phyloP scores from a whole-genome alignment of 2,797 vertebrate species.

The Scyliorhinus canicula region DNA sequence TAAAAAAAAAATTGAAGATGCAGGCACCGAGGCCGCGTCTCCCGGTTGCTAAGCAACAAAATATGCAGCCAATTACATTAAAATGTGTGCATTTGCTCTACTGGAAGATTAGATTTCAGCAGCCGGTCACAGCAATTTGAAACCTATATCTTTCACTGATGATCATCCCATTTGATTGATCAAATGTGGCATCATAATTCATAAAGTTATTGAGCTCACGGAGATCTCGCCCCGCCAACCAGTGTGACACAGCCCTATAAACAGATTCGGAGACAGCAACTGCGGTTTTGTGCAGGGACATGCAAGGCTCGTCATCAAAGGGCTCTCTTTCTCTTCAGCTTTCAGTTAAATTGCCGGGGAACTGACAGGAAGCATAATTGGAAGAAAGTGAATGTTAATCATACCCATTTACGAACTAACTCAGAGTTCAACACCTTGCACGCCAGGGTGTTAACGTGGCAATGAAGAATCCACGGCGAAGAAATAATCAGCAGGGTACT shows the following conservation, averaged over 20 bases:
- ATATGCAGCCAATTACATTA: background rate
- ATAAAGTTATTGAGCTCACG: background rate
- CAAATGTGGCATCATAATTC: background rate
- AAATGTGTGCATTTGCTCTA: background rate
- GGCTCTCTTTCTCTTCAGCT: background rate
- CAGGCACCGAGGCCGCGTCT: background rate
- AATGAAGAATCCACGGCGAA: background rate
- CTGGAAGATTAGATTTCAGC: background rate
- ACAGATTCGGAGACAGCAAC: background rate
- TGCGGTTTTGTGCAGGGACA: background rate
- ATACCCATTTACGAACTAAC: background rate
- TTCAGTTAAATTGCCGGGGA: background rate
- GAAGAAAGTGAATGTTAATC: background rate
- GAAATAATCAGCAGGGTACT: background rate
- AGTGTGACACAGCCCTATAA: background rate
- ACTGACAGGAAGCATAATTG: background rate
- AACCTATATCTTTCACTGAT: background rate
- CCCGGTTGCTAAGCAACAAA: background rate
- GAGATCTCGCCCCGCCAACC: background rate
- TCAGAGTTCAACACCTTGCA: background rate
- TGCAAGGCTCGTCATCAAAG: background rate
- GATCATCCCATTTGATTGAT: background rate
- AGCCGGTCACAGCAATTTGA: background rate
- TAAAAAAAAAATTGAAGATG: background rate
- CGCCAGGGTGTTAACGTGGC: background rate